phyloP scores from a whole-genome alignment of 2,888 invertebrate genomes.

The Actias luna region DNA sequence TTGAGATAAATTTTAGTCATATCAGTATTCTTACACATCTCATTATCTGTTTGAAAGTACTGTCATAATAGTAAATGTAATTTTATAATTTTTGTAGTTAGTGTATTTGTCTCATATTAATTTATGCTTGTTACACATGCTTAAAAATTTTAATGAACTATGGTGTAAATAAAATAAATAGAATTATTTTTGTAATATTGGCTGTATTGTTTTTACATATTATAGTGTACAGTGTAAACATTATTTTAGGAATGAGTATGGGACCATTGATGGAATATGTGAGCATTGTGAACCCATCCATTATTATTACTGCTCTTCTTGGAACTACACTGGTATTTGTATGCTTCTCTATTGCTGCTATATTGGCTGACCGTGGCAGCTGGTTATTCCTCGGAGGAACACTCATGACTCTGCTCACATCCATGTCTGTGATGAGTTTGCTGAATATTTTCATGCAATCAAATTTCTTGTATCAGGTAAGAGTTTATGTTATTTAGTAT shows the following conservation, averaged over 20 bases:
- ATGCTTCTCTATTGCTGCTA: constrained; percentile 93
- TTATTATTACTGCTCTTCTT: constrained; percentile 93
- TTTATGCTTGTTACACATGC: too few species aligned
- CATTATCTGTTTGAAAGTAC: too few species aligned
- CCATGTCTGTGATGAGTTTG: constrained; percentile 89
- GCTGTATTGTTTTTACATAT: too few species aligned
- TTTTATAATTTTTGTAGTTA: too few species aligned
- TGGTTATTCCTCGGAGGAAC: constrained; percentile 96
- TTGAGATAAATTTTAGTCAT: neutral
- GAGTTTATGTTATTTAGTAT: constrained; percentile 27
- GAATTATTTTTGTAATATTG: too few species aligned
- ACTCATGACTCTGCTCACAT: constrained; percentile 90
- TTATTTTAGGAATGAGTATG: constrained; percentile 88
- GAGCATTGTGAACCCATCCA: constrained; percentile 90
- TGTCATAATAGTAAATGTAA: too few species aligned
- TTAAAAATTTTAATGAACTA: too few species aligned
- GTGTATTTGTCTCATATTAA: too few species aligned
- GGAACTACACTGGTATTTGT: constrained; percentile 94
- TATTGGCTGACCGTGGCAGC: constrained; percentile 92
- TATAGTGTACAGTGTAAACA: too few species aligned
- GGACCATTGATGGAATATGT: constrained; percentile 93
- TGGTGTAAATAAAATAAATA: too few species aligned
- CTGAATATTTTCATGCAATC: constrained; percentile 94
- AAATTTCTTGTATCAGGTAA: constrained; percentile 88
- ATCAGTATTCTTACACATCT: neutral